phyloP scores from a whole-genome alignment of 53 echinoderm and acorn worm species.

The Holothuria leucospilota region DNA sequence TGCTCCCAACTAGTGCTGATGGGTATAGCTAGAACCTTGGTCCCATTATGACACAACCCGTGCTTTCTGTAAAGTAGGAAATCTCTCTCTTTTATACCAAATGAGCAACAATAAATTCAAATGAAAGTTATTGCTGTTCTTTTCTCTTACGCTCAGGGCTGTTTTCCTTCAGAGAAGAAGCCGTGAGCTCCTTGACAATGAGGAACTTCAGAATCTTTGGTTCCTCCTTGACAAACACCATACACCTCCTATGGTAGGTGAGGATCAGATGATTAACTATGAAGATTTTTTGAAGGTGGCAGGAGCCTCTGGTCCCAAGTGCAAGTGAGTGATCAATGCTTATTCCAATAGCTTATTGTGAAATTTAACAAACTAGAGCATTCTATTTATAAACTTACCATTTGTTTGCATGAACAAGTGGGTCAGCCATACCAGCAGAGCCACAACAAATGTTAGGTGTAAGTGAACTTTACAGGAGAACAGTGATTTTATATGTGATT shows the following conservation, averaged over 20 bases:
- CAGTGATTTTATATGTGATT: too few relatives aligned
- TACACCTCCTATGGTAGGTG: slow-evolving; percentile 95
- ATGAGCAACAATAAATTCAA: too few relatives aligned
- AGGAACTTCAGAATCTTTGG: slow-evolving; percentile 97
- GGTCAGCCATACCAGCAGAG: too few relatives aligned
- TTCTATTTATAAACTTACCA: not conserved
- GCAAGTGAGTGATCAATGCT: slow-evolving; percentile 78
- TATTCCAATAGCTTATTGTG: too few relatives aligned
- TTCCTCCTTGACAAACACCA: slow-evolving; percentile 97
- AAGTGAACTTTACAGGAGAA: too few relatives aligned
- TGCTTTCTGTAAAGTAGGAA: too few relatives aligned
- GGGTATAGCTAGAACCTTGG: too few relatives aligned
- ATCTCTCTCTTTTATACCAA: too few relatives aligned
- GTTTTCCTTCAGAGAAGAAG: slow-evolving; percentile 97
- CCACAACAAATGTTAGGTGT: too few relatives aligned
- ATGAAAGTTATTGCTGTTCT: not conserved
- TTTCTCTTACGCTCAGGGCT: slow-evolving; percentile 65
- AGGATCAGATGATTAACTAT: slow-evolving; percentile 99
- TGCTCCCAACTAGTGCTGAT: too few relatives aligned
- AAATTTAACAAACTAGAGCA: not conserved
- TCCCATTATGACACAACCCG: too few relatives aligned
- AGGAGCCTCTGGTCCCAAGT: slow-evolving; percentile 88
- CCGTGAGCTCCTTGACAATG: slow-evolving; percentile 93
- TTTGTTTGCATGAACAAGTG: not conserved
- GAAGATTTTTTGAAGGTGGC: slow-evolving; percentile 98